These are phyloP conservation scores for Diploptera punctata DNA, from an alignment of 2,888 invertebrate species.

Conservation along the genomic window DNA sequence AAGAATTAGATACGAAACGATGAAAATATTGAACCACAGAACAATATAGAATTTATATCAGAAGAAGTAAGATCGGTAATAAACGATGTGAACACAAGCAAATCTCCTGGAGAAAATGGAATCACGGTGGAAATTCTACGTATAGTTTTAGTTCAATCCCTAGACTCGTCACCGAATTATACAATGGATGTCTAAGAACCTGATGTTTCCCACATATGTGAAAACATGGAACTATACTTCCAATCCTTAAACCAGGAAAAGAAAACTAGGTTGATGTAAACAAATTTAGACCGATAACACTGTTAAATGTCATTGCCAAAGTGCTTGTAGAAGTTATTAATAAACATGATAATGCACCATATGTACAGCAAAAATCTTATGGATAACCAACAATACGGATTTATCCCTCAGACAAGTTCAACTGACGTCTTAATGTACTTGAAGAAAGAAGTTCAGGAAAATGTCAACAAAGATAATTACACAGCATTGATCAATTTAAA, in stretches of 20 bases:
- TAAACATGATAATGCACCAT: background rate
- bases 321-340: background rate
- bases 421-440: background rate
- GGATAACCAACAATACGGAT: background rate
- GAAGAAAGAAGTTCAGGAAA: background rate
- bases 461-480: background rate
- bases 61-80: background rate
- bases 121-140: background rate
- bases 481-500: background rate
- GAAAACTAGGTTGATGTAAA: background rate
- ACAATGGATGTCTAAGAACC: background rate
- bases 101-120: conserved; percentile 12
- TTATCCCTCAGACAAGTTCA: background rate
- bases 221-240: background rate
- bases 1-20: background rate
- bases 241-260: background rate
- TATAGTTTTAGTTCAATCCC: background rate
- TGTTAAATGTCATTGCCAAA: background rate
- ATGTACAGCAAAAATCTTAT: background rate
- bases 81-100: background rate
- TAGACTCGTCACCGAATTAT: background rate
- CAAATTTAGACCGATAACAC: background rate
- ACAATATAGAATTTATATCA: background rate
- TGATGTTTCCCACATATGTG: background rate
- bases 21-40: background rate